Evolutionary conservation across 2,113 vertebrate genomes (phyloP), one percentile per base, ranked within the genome.

Genomic region (Prinia subflava): DNA sequence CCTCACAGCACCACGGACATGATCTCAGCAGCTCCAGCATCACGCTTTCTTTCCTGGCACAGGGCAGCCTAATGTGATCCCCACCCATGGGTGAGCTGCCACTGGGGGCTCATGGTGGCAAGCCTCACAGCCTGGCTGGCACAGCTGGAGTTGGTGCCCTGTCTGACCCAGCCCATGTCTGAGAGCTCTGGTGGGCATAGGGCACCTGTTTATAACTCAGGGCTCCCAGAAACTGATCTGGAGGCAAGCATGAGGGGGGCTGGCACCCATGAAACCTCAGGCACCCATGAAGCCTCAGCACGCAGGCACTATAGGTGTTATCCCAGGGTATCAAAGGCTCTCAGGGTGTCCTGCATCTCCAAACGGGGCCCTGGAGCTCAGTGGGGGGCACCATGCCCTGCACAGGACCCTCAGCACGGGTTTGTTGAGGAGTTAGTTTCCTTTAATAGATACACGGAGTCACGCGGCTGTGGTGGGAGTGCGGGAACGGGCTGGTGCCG

Each of bases 371-470:
- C 25, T 5, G 27, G 33, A 18, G 13, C 57, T 65, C 17, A 2
- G 39, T 1, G 1, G 6, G 15, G 33, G 21, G 27, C 55, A 55
- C n/a, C 13, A 5, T 0, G 11, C 37, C 64, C 63, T 6, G 10
- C 31, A 83, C 2, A 89, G 1, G 33, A 84, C 22, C 15, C 20
- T 59, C 6, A 23, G 65, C 49, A 64, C 11, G 0, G 0, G n/a
- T 60, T 55, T 69, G 60, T 84, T 95, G 69, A 78, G 52, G 44
- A 75, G 74, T 55, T 89, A 0, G 1, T 50, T 89, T 70, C 20
- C 56, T 96, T 95, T 96, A 96, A 96, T 95, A 78, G 89, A 91
- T 17, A 92, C 65, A 91, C 7, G 20, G 75, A 79, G 70, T 63
- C 2, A 2, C 2, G 0, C 1, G 0, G 90, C 65, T 4, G 19